A percentile compares a stretch with the other conserved stretches of the same genome.
Conservation (phyloP, 1,140 invertebrate genomes). For the Heliothis virescens region DNA sequence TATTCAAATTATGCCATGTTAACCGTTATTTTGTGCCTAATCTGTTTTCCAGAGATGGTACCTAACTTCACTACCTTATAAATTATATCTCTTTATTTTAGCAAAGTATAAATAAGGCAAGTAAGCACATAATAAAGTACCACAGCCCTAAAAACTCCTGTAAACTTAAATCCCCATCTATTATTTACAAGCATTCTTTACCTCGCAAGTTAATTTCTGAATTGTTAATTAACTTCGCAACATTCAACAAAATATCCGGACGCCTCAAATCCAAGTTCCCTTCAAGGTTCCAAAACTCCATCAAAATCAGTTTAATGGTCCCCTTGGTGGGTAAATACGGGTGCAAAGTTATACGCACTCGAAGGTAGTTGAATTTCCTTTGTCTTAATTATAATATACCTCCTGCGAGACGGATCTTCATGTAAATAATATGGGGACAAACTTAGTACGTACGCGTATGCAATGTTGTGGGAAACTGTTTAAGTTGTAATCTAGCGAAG, state of each 20-base stretch:
- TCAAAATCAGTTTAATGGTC: conserved; percentile 41
- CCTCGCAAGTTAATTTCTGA: background rate
- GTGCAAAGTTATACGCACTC: conserved; percentile 2
- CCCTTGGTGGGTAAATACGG: conserved; percentile 24
- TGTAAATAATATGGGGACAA: background rate
- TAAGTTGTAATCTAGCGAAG: background rate
- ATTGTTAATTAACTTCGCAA: conserved; percentile 14
- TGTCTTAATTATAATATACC: conserved; percentile 20
- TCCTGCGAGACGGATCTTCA: background rate
- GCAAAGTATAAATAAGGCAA: no score
- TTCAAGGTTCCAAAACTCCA: conserved; percentile 33
- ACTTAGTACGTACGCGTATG: background rate
- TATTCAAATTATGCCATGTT: no score
- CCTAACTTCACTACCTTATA: no score
- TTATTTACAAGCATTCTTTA: conserved; percentile 11
- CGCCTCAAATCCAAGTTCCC: conserved; percentile 6
- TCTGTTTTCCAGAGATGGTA: no score
- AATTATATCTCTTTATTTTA: no score
- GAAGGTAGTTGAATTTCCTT: conserved; percentile 15
- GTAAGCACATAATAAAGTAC: no score
- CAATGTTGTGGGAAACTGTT: background rate
- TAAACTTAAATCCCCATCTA: background rate
- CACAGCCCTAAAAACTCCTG: background rate
- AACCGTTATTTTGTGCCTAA: no score
- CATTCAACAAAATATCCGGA: conserved; percentile 18